Percentiles rank a stretch among this genome's conserved stretches.
phyloP scores from a whole-genome alignment of 1,140 invertebrate species.

The Tenebrio molitor region DNA sequence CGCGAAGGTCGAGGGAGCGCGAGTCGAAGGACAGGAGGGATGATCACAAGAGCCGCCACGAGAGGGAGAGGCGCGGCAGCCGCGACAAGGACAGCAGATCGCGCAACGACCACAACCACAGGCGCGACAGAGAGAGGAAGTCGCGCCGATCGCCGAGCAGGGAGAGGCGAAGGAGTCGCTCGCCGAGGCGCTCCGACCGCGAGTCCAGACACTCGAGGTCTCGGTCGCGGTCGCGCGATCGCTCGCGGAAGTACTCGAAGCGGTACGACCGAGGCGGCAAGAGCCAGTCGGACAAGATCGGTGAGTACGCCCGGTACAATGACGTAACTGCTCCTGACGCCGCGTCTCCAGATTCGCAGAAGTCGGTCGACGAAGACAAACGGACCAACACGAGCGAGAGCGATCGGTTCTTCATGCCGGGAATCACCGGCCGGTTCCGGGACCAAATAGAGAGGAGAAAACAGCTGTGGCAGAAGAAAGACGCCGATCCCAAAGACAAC shows the following conservation, averaged over 20 bases:
- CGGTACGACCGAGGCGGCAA: conserved; percentile 47
- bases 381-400: conserved; percentile 50
- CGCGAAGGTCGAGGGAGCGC: conserved; percentile 41
- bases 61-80: conserved; percentile 43
- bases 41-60: conserved; percentile 46
- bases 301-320: conserved; percentile 9
- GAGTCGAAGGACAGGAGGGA: conserved; percentile 38
- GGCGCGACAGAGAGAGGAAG: conserved; percentile 49
- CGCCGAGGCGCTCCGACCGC: conserved; percentile 49
- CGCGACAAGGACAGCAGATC: conserved; percentile 54
- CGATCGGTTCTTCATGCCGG: conserved; percentile 85
- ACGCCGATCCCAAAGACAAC: conserved; percentile 57
- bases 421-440: conserved; percentile 85
- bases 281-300: conserved; percentile 49
- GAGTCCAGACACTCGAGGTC: conserved; percentile 31
- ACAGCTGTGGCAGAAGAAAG: conserved; percentile 87
- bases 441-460: conserved; percentile 90
- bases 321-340: neutral
- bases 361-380: conserved; percentile 10
- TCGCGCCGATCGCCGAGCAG: conserved; percentile 54
- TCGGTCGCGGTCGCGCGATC: conserved; percentile 51
- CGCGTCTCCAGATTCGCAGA: conserved; percentile 11
- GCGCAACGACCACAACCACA: conserved; percentile 63
- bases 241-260: conserved; percentile 39
- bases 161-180: conserved; percentile 52